Conservation (phyloP, 1,140 invertebrate species). For the Contarinia nasturtii region DNA sequence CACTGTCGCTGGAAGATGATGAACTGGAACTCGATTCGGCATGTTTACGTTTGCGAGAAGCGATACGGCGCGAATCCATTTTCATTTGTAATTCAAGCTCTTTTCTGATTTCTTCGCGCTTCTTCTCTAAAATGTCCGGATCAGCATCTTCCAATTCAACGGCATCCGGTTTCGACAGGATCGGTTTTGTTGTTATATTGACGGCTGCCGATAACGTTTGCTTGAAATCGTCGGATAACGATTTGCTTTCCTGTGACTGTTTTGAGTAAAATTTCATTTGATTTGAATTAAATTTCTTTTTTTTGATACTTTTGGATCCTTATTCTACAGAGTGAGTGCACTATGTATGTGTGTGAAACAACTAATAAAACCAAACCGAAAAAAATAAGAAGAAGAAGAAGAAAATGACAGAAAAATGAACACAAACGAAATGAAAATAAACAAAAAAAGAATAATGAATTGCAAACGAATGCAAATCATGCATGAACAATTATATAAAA, state of each 20-base stretch:
- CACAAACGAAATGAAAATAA: neutral
- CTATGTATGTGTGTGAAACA: no score
- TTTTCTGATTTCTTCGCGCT: slow-evolving; percentile 51
- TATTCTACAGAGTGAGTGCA: no score
- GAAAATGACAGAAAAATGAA: neutral
- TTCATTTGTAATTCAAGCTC: slow-evolving; percentile 58
- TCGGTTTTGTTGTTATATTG: no score
- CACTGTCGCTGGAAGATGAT: slow-evolving; percentile 32
- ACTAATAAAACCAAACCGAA: no score
- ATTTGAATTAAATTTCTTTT: no score
- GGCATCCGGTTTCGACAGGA: slow-evolving; percentile 37
- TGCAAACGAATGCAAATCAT: neutral
- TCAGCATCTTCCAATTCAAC: slow-evolving; percentile 69
- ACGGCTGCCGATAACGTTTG: no score
- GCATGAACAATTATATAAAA: slow-evolving; percentile 7
- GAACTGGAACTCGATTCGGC: slow-evolving; percentile 44
- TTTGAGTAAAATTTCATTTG: no score
- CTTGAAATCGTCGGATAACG: no score
- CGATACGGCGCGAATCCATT: slow-evolving; percentile 34
- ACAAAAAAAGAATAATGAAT: neutral
- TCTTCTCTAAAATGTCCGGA: slow-evolving; percentile 57
- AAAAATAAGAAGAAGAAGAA: no score
- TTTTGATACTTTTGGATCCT: no score
- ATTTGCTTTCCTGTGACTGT: no score
- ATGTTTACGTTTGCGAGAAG: slow-evolving; percentile 38